These are phyloP conservation scores for Epinephelus cyanopodus DNA, from an alignment of 2,113 vertebrate genomes.

Conservation along the genomic window DNA sequence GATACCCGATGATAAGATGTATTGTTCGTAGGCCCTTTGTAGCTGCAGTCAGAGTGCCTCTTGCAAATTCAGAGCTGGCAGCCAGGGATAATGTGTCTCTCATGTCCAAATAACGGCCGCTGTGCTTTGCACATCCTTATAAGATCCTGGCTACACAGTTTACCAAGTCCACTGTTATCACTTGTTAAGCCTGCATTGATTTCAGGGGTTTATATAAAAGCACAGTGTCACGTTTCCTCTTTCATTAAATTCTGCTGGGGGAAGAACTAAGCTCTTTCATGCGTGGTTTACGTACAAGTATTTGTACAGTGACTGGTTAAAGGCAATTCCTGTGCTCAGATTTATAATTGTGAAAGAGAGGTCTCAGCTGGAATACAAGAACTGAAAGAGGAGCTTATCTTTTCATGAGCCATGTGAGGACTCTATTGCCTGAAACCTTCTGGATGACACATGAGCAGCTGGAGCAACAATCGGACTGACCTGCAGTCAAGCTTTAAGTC, in stretches of 20 bases:
- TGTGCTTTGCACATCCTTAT: conserved; percentile 51
- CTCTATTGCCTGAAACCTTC: conserved; percentile 46
- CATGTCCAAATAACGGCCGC: conserved; percentile 67
- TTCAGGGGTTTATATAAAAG: conserved; percentile 52
- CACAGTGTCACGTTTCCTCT: conserved; percentile 60
- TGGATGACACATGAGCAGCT: conserved; percentile 33
- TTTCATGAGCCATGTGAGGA: conserved; percentile 63
- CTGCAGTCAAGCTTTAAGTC: conserved; percentile 22
- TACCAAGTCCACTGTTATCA: conserved; percentile 62
- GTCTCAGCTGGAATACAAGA: conserved; percentile 55
- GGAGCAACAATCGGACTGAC: conserved; percentile 20
- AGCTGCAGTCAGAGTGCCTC: conserved; percentile 57
- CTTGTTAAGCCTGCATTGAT: conserved; percentile 57
- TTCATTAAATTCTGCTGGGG: conserved; percentile 56
- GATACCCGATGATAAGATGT: conserved; percentile 59
- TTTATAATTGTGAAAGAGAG: conserved; percentile 52
- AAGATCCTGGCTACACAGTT: conserved; percentile 62
- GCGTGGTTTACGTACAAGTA: conserved; percentile 55
- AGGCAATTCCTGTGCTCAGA: conserved; percentile 58
- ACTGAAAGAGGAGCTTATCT: conserved; percentile 64
- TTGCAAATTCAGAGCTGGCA: conserved; percentile 58
- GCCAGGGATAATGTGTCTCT: conserved; percentile 63
- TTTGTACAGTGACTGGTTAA: conserved; percentile 65
- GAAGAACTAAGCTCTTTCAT: conserved; percentile 55
- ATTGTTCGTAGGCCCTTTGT: conserved; percentile 61